Conservation (phyloP, 2,797 vertebrate genomes). For the Squalus acanthias region DNA sequence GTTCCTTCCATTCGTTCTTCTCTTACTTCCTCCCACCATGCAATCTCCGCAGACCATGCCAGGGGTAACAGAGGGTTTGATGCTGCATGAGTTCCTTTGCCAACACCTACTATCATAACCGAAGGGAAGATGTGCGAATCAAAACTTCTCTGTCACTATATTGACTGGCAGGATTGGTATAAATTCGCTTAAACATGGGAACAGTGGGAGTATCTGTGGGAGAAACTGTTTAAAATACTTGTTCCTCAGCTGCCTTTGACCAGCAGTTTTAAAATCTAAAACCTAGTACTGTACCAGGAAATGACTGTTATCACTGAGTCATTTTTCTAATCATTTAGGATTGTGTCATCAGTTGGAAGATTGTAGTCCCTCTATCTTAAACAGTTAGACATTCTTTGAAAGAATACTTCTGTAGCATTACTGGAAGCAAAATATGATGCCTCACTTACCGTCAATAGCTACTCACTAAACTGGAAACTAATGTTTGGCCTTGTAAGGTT, state of each 20-base stretch:
- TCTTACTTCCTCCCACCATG: not conserved
- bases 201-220: not conserved
- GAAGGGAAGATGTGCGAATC: not conserved
- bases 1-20: not conserved
- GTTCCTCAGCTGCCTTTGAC: not conserved
- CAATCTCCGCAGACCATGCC: not conserved
- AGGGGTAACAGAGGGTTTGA: not conserved
- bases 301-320: not conserved
- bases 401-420: not conserved
- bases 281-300: too few relatives aligned
- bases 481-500: not conserved
- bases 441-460: not conserved
- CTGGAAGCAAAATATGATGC: not conserved
- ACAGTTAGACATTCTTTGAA: not conserved
- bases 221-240: not conserved
- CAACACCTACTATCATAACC: not conserved
- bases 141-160: not conserved
- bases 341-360: not conserved
- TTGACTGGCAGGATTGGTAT: not conserved
- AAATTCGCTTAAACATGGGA: not conserved
- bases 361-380: not conserved
- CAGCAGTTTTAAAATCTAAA: not conserved
- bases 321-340: not conserved
- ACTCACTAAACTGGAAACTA: not conserved
- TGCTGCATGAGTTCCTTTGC: not conserved